Conservation (phyloP, 2,113 vertebrate species). For the Corydoras maculifer region DNA sequence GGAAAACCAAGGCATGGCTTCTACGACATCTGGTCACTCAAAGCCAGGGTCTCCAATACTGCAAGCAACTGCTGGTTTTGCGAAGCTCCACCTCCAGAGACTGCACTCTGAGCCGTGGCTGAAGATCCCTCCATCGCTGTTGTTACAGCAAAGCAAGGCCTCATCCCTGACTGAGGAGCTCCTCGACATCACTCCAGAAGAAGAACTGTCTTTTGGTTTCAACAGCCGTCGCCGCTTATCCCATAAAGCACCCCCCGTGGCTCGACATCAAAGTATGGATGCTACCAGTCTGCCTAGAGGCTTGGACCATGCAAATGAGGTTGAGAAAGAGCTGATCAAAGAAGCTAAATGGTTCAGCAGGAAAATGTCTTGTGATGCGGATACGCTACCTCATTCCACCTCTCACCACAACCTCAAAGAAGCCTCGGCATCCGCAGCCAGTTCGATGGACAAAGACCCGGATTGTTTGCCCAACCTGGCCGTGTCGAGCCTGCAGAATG, state of each 20-base stretch:
- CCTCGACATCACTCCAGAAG: slow-evolving; percentile 62
- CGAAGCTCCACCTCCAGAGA: slow-evolving; percentile 59
- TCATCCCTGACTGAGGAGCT: slow-evolving; percentile 70
- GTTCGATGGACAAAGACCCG: slow-evolving; percentile 55
- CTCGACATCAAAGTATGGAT: slow-evolving; percentile 73
- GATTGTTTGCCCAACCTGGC: slow-evolving; percentile 63
- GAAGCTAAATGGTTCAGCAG: slow-evolving; percentile 53
- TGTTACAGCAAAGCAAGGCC: slow-evolving; percentile 68
- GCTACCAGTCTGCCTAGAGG: slow-evolving; percentile 61
- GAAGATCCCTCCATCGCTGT: slow-evolving; percentile 59
- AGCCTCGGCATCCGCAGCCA: slow-evolving; percentile 35
- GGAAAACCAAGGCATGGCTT: slow-evolving; percentile 48
- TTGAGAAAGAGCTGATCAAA: slow-evolving; percentile 34
- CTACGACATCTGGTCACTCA: slow-evolving; percentile 20
- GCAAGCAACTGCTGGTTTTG: slow-evolving; percentile 49
- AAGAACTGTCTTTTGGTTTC: slow-evolving; percentile 64
- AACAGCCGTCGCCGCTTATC: slow-evolving; percentile 49
- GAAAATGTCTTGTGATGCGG: slow-evolving; percentile 73
- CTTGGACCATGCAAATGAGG: slow-evolving; percentile 54
- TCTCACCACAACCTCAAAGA: slow-evolving; percentile 63
- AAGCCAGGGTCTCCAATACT: slow-evolving; percentile 57
- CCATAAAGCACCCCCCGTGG: slow-evolving; percentile 54
- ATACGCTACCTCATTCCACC: slow-evolving; percentile 55
- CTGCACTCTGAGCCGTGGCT: slow-evolving; percentile 69
- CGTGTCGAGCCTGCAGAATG: slow-evolving; percentile 71